Base-by-base conservation (phyloP, 2,797 vertebrate genomes). In the Amblyraja radiata region DNA sequence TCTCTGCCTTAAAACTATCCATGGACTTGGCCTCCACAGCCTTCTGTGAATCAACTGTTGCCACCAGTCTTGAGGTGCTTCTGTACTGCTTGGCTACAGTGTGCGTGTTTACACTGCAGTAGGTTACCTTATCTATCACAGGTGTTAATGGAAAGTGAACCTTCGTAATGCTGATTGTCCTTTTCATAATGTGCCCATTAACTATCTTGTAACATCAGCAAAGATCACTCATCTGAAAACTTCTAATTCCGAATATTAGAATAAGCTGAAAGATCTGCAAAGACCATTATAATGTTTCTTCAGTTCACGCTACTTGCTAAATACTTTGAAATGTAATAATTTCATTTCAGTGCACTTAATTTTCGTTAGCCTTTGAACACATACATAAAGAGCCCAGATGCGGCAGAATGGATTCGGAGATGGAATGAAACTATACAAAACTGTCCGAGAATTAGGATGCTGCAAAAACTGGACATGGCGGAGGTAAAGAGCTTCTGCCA, bases 181-280 rank as follows among this genome's bases (percentile, higher is more conserved):
- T 88, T 88, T 88, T 36, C 84, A 88, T 88, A 68, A 88, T 88
- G 61, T 68, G 84, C 63, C 32, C 84, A 88, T 88, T 88, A 88
- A 88, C 63, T 32, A 88, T 88, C 84, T 63, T 88, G 84, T 88
- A 88, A 88, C 84, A 88, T 88, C 84, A 88, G 84, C 84, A 88
- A 88, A 68, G 63, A 36, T 88, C 84, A 88, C 16, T 68, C 84
- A 88, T 88, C 84, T 88, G 84, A 68, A 68, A 88, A 88, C 63
- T 88, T 88, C 84, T 88, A 88, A 88, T 88, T 88, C 84, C 63
- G 84, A 88, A 88, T 88, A 88, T 88, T 88, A 68, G 61, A 88
- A 88, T 88, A 88, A 88, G 84, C 84, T 88, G 84, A 36, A 88
- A 68, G n/a, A 88, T 88, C 84, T 68, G 84, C 36, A 84, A 88